Percentiles rank a stretch among this genome's conserved stretches.
phyloP scores from a whole-genome alignment of 2,888 invertebrate genomes.

The Eremobia ochroleuca region DNA sequence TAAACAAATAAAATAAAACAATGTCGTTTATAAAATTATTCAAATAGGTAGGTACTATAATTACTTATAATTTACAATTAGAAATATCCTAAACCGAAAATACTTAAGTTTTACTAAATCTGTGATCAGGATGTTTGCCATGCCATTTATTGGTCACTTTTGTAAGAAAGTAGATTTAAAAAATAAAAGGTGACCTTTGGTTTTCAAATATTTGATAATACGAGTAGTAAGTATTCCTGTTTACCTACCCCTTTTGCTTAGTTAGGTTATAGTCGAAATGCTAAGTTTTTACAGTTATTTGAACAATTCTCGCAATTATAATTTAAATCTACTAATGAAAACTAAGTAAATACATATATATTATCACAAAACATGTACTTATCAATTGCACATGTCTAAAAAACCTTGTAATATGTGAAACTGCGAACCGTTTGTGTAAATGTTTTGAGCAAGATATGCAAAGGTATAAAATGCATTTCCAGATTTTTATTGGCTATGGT shows the following conservation, averaged over 20 bases:
- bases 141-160: not conserved
- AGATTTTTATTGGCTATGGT: not conserved
- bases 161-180: not conserved
- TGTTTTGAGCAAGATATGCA: not conserved
- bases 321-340: not conserved
- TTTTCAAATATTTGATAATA: not conserved
- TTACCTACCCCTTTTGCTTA: not conserved
- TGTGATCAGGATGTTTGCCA: not conserved
- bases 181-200: not conserved
- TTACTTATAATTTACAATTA: not conserved
- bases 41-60: constrained; percentile 3
- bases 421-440: not conserved
- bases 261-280: not conserved
- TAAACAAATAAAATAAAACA: not conserved
- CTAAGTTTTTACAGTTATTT: not conserved
- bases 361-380: constrained; percentile 15
- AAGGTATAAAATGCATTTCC: not conserved
- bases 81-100: not conserved
- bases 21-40: not conserved
- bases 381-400: not conserved
- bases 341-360: constrained; percentile 10
- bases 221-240: not conserved
- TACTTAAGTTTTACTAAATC: not conserved
- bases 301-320: not conserved
- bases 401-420: not conserved